These are phyloP conservation scores for Microtus oregoni DNA, from an alignment of 2,113 vertebrate genomes.

Conservation along the genomic window DNA sequence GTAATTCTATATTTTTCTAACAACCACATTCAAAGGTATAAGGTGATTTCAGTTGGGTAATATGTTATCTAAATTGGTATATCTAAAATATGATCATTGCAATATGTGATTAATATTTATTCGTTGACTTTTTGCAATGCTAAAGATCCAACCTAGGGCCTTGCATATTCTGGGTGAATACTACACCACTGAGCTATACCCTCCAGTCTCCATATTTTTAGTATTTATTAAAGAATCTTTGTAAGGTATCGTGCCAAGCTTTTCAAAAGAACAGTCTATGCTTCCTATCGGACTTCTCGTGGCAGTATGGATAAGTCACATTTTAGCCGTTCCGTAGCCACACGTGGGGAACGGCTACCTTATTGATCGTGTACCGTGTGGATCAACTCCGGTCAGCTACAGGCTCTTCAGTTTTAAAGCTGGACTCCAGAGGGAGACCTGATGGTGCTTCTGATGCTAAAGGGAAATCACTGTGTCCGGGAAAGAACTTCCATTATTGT, in stretches of 20 bases:
- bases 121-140: not conserved
- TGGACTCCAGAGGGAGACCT: not conserved
- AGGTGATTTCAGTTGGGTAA: not conserved
- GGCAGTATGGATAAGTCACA: not conserved
- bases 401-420: not conserved
- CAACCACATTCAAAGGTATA: slow-evolving; percentile 7
- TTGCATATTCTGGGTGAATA: not conserved
- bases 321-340: not conserved
- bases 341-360: not conserved
- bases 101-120: not conserved
- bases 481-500: slow-evolving; percentile 20
- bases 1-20: not conserved
- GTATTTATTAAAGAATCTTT: slow-evolving; percentile 33
- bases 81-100: slow-evolving; percentile 7
- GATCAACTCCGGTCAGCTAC: not conserved
- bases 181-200: not conserved
- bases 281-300: not conserved
- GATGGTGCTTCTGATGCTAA: not conserved
- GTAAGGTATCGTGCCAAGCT: not conserved
- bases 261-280: not conserved
- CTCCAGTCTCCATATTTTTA: not conserved
- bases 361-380: not conserved
- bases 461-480: not conserved
- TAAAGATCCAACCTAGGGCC: not conserved
- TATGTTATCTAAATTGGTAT: not conserved